Conservation (phyloP, 2,797 vertebrate species). For the Phataginus tricuspis region DNA sequence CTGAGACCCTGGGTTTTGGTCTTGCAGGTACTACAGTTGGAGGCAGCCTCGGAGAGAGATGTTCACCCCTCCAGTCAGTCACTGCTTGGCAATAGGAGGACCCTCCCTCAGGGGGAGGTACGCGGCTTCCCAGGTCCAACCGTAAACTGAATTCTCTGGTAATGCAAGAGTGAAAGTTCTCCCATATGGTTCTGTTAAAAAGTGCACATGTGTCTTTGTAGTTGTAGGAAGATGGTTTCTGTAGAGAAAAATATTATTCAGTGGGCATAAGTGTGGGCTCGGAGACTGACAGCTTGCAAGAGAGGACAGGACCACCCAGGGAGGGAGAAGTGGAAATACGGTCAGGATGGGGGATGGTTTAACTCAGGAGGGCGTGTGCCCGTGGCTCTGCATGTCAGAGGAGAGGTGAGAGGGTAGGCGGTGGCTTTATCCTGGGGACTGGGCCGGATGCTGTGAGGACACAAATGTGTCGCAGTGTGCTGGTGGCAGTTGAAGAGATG, state of each 20-base stretch:
- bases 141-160: background rate
- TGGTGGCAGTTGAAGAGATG: background rate
- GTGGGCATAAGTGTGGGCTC: background rate
- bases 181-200: background rate
- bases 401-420: background rate
- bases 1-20: background rate
- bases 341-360: background rate
- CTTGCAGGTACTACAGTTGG: background rate
- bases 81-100: background rate
- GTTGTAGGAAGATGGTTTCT: background rate
- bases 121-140: background rate
- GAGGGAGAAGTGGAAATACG: background rate
- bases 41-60: background rate
- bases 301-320: background rate
- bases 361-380: background rate
- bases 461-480: background rate
- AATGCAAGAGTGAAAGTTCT: background rate
- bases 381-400: background rate
- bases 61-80: background rate
- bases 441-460: background rate
- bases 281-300: background rate
- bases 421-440: background rate
- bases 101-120: background rate
- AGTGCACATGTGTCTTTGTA: background rate
- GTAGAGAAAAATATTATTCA: background rate